Base-by-base conservation (phyloP, 1,140 invertebrate genomes). In the Polyergus mexicanus region DNA sequence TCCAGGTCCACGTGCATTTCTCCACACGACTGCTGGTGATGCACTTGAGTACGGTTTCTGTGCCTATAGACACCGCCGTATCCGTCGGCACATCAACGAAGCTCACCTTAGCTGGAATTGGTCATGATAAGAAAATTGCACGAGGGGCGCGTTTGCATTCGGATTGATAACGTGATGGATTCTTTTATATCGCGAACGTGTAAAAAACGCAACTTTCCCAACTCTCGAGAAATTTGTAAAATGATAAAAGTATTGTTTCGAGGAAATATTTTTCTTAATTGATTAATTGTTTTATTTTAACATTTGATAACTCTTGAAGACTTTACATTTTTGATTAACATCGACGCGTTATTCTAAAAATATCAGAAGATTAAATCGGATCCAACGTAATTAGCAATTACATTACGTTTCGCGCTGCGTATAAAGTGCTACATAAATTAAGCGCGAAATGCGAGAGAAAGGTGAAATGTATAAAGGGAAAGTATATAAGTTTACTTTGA, bases 1-100 rank as follows among this genome's bases (percentile, higher is more conserved):
- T 92, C 92, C 93, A 94, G 19, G 89, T 91, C 95, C 95, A 95
- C n/a, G 91, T 83, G 80, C 95, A 95, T 65, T 93, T 94, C 62
- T 95, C 94, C 22, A 94, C 92, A 19, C 93, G 91, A 22, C 92
- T 92, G 75, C 92, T 95, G 6, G 92, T 93, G 22, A 93, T 84
- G 87, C 95, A 95, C 75, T 92, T 93, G 54, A 95, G 83, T 4
- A 87, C 89, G 8, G 91, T 87, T 19, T 90, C 87, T 10, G 93
- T 91, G 41, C 93, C 94, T 6, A 94, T 86, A 13, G 92, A 84
- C 0, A 93, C 92, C 22, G 92, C 91, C 16, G 85, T 93, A 68
- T 94, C 93, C 86, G 91, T 90, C 19, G 94, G 94, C 28, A 63
- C 80, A 78, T 95, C 93, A 19, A 92, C 92, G 60, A 95, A 94